Percentiles rank a stretch among this genome's conserved stretches.
These are phyloP conservation scores for Myrmecobius fasciatus DNA, from an alignment of 2,113 vertebrate genomes.

Conservation along the genomic window DNA sequence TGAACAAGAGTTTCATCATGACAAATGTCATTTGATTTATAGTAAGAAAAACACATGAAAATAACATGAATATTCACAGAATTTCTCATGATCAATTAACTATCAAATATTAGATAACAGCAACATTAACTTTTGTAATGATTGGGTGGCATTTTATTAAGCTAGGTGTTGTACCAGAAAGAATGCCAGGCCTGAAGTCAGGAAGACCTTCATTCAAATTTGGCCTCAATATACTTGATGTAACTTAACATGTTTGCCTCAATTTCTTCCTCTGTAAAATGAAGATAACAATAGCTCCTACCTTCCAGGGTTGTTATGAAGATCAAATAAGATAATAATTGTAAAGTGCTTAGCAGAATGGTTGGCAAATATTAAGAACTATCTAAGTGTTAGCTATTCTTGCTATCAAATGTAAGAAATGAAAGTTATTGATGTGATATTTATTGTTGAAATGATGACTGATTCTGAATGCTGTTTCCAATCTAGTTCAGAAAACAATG, in stretches of 20 bases:
- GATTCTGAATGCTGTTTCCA: not conserved
- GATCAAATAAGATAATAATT: not conserved
- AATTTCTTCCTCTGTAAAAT: too few species aligned
- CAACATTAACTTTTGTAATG: not conserved
- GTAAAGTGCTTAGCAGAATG: not conserved
- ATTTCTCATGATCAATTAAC: not conserved
- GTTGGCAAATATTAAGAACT: not conserved
- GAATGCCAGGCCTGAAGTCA: too few species aligned
- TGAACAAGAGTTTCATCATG: conserved; percentile 19
- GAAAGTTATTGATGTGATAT: not conserved
- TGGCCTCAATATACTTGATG: not conserved
- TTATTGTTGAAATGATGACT: not conserved
- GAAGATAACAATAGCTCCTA: not conserved
- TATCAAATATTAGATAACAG: not conserved
- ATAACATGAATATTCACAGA: not conserved
- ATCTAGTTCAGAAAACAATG: not conserved
- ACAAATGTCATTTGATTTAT: conserved; percentile 29
- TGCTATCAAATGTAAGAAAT: not conserved
- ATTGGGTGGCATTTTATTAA: too few species aligned
- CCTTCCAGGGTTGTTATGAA: not conserved
- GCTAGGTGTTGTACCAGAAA: too few species aligned
- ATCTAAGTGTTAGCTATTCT: not conserved
- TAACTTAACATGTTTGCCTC: too few species aligned
- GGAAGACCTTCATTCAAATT: too few species aligned
- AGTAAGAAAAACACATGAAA: not conserved